Conservation (phyloP, 1,140 invertebrate genomes). For the Hirudo medicinalis region DNA sequence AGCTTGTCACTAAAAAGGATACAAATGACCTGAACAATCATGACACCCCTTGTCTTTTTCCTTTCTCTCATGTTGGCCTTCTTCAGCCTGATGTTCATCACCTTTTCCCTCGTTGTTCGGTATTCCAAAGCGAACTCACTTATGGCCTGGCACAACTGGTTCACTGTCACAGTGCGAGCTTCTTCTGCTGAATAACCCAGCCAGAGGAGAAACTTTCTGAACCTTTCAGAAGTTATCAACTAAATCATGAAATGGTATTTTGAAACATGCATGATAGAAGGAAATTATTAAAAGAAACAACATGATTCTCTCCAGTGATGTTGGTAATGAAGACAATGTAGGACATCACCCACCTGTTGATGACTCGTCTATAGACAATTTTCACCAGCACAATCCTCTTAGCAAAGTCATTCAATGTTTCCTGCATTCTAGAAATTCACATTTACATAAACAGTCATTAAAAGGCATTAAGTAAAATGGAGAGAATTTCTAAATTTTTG, state of each 20-base stretch:
- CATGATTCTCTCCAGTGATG: no score
- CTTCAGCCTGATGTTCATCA: constrained; percentile 87
- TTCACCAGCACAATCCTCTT: constrained; percentile 87
- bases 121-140: constrained; percentile 97
- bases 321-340: no score
- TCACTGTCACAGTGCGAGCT: constrained; percentile 73
- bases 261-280: no score
- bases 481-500: no score
- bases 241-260: background rate
- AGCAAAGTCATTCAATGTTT: constrained; percentile 88
- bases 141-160: constrained; percentile 79
- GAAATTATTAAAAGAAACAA: no score
- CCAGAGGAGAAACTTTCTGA: constrained; percentile 83
- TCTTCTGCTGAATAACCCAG: constrained; percentile 69
- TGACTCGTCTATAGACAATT: constrained; percentile 74
- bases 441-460: no score
- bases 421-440: constrained; percentile 57
- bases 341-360: constrained; percentile 54
- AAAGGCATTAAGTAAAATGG: no score
- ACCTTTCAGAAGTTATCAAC: constrained; percentile 46
- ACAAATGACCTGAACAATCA: constrained; percentile 75
- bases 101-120: constrained; percentile 84
- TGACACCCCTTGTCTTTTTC: constrained; percentile 90
- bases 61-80: constrained; percentile 84
- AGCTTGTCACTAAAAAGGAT: background rate